Evolutionary conservation across 2,113 vertebrate species (phyloP), one percentile per base, ranked within the genome.

Genomic region (Ranitomeya imitator): DNA sequence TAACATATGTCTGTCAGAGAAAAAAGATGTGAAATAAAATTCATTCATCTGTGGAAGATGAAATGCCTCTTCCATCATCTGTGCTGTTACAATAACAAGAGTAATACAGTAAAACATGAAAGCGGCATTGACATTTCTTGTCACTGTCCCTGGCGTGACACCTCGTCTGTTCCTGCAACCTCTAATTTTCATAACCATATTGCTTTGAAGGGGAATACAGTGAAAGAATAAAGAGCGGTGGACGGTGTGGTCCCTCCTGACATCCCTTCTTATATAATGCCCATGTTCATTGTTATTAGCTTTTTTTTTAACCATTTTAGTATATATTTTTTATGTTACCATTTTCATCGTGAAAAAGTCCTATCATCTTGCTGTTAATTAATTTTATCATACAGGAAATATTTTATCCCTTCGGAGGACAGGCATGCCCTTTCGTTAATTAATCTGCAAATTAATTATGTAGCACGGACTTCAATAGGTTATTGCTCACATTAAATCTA

Each of bases 91-190:
- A 76, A 76, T 52, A 51, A 52, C 73, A 52, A 21, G 37, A 51
- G 18, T 52, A 52, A 76, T 76, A 45, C 37, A 45, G 37, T 45
- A 52, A 76, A 51, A 21, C 45, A 52, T 79, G 52, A 79, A 79
- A 79, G 77, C n/a, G 23, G 77, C 61, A 37, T 3, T 76, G 73
- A 52, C 73, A 76, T 74, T 26, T 80, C 59, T 60, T 11, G 37
- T 82, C 11, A n/a, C 31, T n/a, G 31, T 82, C 80, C 59, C 11
- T 3, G 16, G 7, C 4, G 10, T 82, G 59, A 63, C 80, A 82
- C 55, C 79, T 79, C 79, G 6, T 60, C 57, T 61, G 16, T 63
- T 81, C 19, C 59, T 63, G 79, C 26, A 81, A 6, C 80, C 80
- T 82, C 9, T 14, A 51, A 82, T 63, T 45, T 63, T 51, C 31